Evolutionary conservation across 2,888 invertebrate species (phyloP), one percentile per base, ranked within the genome.

Genomic region (Catocala sponsa): DNA sequence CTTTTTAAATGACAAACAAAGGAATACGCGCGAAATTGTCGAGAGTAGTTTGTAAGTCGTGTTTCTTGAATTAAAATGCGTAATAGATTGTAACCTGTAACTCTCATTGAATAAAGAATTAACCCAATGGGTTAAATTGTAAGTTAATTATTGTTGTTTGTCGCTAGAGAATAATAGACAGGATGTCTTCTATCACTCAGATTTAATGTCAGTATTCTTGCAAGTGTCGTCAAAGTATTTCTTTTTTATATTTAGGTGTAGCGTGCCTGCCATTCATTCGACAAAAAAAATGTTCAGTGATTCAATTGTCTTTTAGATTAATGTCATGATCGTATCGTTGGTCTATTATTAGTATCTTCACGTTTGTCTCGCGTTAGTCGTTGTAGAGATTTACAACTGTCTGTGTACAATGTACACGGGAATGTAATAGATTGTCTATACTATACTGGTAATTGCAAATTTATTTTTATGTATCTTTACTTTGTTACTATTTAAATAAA

Each of bases 311-410:
- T 6, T 12, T 44, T 12, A 12, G 13, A 44, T 44, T 12, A 5
- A 44, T 12, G 44, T 4, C 44, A 7, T 13, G 12, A 44, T 13
- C 12, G 44, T 11, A 7, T 4, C 38, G 5, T 47, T 12, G 47
- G 13, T 12, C 50, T 50, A 50, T 10, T 41, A 51, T 25, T 13
- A 15, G n/a, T 32, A 25, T 5, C n/a, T 49, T 49, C 33, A n/a
- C 10, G 33, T 49, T 49, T n/a, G 32, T 49, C 33, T 49, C 6
- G 32, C 33, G 25, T 48, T 77, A 62, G 49, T 50, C 54, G 70
- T 78, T 81, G 74, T 10, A 10, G 25, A 32, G 33, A 48, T 9
- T 13, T 47, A 25, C 1, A 9, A 33, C 11, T 49, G 48, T 49
- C 48, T 49, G 33, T 1, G 48, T 49, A 33, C 48, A 49, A 32